These are phyloP conservation scores for Hephaestus fuliginosus DNA, from an alignment of 2,797 vertebrate genomes.

Conservation along the genomic window DNA sequence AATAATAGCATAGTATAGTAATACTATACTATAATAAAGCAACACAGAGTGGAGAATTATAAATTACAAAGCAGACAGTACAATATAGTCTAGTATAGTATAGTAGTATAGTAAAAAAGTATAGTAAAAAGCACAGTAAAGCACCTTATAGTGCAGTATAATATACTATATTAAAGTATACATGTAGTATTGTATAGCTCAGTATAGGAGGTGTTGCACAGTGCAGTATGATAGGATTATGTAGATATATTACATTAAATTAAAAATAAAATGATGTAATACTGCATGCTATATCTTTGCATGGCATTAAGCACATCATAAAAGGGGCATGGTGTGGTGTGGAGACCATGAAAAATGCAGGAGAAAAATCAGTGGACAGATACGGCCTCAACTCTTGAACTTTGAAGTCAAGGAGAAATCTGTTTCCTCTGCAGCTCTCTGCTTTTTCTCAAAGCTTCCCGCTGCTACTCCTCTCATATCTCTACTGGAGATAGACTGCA, in stretches of 20 bases:
- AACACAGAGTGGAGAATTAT: too few relatives aligned
- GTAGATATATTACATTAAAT: not conserved
- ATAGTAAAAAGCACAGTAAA: not conserved
- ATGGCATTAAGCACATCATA: not conserved
- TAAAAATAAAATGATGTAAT: not conserved
- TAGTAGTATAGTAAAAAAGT: not conserved
- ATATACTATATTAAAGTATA: not conserved
- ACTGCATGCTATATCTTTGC: not conserved
- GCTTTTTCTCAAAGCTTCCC: conserved; percentile 34
- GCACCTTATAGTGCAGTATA: not conserved
- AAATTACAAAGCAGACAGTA: too few relatives aligned
- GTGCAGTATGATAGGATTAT: not conserved
- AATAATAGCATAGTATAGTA: too few relatives aligned
- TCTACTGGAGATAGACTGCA: conserved; percentile 46
- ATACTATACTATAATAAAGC: too few relatives aligned
- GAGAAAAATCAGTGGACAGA: conserved; percentile 29
- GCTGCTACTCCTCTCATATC: conserved; percentile 54
- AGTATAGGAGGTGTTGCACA: not conserved
- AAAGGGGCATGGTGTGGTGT: not conserved
- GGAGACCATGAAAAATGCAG: not conserved
- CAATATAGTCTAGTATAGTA: not conserved
- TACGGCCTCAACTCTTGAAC: conserved; percentile 46
- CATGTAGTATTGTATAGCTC: not conserved
- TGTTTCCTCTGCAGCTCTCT: conserved; percentile 34
- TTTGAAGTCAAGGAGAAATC: conserved; percentile 33